Evolutionary conservation across 1,140 invertebrate species (phyloP), one percentile per base, ranked within the genome.

Genomic region (Oppia nitens): DNA sequence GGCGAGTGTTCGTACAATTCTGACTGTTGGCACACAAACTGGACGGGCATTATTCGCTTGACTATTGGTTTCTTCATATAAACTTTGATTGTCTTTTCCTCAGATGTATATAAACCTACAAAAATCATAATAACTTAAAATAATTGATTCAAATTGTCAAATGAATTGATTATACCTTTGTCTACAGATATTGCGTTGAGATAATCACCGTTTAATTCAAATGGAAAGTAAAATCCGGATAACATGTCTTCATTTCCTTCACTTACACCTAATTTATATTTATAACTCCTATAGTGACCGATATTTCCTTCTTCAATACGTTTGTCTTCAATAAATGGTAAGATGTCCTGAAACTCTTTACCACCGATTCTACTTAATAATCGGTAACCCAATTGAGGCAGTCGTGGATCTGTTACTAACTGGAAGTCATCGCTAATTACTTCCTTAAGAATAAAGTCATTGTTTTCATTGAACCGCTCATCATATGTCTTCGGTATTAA

Each of bases 131-230:
- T 11, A 25, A 23, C 26, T 63, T 75, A 78, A 55, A 27, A 53
- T 23, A 32, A 26, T n/a, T 47, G 6, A 23, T n/a, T n/a, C n/a
- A 62, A 66, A 29, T 62, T 66, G 62, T 1, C 65, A 64, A 47
- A 69, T 66, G 66, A 92, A 93, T 68, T 88, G 14, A 51, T 14
- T 20, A 25, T 6, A 54, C 91, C 91, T 73, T 96, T 96, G 65
- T 92, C 83, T 69, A 95, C 92, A 73, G 85, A 93, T 14, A 95
- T 79, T 47, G 89, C 94, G 74, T 95, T 86, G 21, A 97, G 75
- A 70, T 89, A 91, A 72, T 96, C 92, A 67, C 83, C 84, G 71
- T 98, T 98, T 21, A 80, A 82, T 74, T 98, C 93, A 51, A 98
- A 73, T 14, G 95, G 94, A 64, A 96, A 84, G 64, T 81, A 80